Evolutionary conservation across 2,113 vertebrate species (phyloP).

Genomic region (Willisornis vidua): DNA sequence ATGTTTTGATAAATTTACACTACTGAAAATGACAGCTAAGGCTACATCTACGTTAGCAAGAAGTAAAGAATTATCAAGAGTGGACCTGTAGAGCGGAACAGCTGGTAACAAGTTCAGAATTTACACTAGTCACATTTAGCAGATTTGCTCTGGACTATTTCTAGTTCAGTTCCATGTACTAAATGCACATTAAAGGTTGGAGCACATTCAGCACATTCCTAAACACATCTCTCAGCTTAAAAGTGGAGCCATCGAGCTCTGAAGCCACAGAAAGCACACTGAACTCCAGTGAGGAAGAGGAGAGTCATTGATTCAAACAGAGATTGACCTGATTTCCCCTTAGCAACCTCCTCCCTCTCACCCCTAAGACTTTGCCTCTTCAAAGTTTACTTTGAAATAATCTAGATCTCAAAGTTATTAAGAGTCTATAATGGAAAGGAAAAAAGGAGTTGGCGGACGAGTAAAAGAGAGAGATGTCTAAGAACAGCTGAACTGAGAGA

Average conservation of each 20-base stretch:
- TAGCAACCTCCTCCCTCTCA: neutral
- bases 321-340: neutral
- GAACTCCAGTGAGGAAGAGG: neutral
- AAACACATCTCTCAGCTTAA: neutral
- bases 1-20: neutral
- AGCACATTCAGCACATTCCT: neutral
- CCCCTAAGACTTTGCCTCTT: neutral
- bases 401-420: neutral
- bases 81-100: neutral
- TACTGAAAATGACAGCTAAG: neutral
- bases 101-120: neutral
- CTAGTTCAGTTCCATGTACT: neutral
- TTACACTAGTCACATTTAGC: neutral
- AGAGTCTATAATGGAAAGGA: neutral
- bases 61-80: neutral
- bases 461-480: neutral
- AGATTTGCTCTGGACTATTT: neutral
- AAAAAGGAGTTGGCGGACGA: neutral
- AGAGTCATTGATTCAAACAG: neutral
- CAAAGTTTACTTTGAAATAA: neutral
- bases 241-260: neutral
- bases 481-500: slow-evolving; percentile 3
- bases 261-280: neutral
- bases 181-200: neutral
- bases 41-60: neutral